Conservation (phyloP, 37 sponge, comb jelly and placozoan species). For the Trichoplax adhaerens region DNA sequence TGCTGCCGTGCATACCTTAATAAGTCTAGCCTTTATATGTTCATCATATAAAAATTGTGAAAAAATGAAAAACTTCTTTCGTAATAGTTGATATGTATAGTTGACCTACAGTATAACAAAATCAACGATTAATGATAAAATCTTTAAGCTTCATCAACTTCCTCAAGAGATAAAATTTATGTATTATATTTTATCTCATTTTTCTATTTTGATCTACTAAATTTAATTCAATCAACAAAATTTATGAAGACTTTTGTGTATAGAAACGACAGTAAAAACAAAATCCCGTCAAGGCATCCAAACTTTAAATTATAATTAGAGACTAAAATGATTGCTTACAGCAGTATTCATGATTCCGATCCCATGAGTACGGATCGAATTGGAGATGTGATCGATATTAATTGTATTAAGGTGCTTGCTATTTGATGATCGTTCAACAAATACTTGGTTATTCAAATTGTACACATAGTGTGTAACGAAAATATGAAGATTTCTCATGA, state of each 20-base stretch:
- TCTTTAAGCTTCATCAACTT: too few relatives aligned
- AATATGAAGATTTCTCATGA: constrained; percentile 90
- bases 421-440: constrained; percentile 68
- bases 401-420: constrained; percentile 89
- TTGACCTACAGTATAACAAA: constrained; percentile 45
- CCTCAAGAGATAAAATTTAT: too few relatives aligned
- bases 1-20: constrained; percentile 35
- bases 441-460: constrained; percentile 96
- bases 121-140: neutral
- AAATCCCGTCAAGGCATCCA: too few relatives aligned
- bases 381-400: constrained; percentile 92
- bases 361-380: constrained; percentile 94
- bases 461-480: constrained; percentile 83
- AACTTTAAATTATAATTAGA: too few relatives aligned
- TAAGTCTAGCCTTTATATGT: constrained; percentile 84
- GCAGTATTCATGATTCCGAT: constrained; percentile 95
- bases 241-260: too few relatives aligned
- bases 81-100: constrained; percentile 85
- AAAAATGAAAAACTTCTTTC: constrained; percentile 91
- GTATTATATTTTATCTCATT: too few relatives aligned
- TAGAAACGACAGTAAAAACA: too few relatives aligned
- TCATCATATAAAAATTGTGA: constrained; percentile 98
- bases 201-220: too few relatives aligned
- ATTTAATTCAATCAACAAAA: too few relatives aligned
- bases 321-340: neutral